These are phyloP conservation scores for Acronicta aceris DNA, from an alignment of 2,888 invertebrate genomes.

Conservation along the genomic window DNA sequence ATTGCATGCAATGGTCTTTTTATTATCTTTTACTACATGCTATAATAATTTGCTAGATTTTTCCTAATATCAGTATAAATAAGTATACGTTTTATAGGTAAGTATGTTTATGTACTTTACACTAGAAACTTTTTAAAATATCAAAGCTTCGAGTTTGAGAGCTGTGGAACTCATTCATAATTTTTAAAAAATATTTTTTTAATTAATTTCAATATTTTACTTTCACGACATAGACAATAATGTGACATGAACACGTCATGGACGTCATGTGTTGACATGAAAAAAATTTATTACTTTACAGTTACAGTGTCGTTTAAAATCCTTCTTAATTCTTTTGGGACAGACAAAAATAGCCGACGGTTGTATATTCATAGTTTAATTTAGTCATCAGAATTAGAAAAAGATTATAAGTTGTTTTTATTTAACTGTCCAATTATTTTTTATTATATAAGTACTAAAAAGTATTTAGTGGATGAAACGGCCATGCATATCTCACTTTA, in stretches of 20 bases:
- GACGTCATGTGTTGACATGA: conserved; percentile 25
- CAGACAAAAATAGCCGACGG: conserved; percentile 33
- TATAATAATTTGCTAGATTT: too few species aligned
- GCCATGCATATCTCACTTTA: too few species aligned
- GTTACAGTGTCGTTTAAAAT: conserved; percentile 13
- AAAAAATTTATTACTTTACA: conserved; percentile 21
- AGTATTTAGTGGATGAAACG: too few species aligned
- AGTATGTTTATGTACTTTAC: too few species aligned
- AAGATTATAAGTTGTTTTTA: background rate
- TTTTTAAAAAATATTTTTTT: conserved; percentile 6
- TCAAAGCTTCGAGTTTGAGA: too few species aligned
- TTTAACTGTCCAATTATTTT: background rate
- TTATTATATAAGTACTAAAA: too few species aligned
- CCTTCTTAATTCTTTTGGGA: conserved; percentile 17
- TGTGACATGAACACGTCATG: conserved; percentile 27
- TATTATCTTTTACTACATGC: too few species aligned
- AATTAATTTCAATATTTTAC: conserved; percentile 2
- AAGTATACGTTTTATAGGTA: too few species aligned
- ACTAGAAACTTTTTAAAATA: too few species aligned
- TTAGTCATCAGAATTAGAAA: background rate
- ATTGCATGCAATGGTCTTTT: too few species aligned
- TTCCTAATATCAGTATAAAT: too few species aligned
- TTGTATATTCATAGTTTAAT: conserved; percentile 14
- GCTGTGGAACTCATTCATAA: background rate
- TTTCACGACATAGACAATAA: conserved; percentile 1